These are phyloP conservation scores for Tribolium castaneum DNA, from an alignment of 1,140 invertebrate species.

Conservation along the genomic window DNA sequence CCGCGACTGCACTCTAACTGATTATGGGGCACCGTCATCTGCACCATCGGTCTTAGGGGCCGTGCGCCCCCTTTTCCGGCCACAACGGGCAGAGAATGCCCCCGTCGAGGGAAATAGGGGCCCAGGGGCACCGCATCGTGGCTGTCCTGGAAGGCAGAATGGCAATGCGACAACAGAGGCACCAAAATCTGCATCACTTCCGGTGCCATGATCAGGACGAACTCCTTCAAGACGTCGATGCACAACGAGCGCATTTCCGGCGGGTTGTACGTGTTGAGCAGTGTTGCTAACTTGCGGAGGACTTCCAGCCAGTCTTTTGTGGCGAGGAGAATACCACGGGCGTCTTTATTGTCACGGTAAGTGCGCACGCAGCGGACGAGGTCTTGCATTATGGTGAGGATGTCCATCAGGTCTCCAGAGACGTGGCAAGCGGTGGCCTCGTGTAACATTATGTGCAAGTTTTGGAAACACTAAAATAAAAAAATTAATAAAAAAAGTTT, in stretches of 20 bases:
- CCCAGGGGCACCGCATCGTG: conserved; percentile 77
- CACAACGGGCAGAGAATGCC: conserved; percentile 65
- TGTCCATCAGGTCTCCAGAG: conserved; percentile 83
- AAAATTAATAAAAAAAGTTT: no score
- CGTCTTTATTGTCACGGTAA: conserved; percentile 74
- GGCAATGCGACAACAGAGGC: conserved; percentile 86
- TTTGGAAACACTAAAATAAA: conserved; percentile 83
- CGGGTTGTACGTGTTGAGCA: conserved; percentile 92
- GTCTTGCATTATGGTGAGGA: conserved; percentile 81
- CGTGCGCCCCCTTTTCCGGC: conserved; percentile 71
- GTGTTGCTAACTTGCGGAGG: conserved; percentile 83
- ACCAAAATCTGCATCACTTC: conserved; percentile 86
- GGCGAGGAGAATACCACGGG: conserved; percentile 71
- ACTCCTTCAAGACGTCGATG: conserved; percentile 86
- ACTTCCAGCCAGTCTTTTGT: conserved; percentile 90
- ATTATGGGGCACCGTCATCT: conserved; percentile 86
- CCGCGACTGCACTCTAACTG: conserved; percentile 80
- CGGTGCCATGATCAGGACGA: conserved; percentile 83
- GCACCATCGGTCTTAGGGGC: conserved; percentile 84
- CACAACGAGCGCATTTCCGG: conserved; percentile 83
- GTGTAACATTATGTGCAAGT: conserved; percentile 92
- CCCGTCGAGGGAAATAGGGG: conserved; percentile 78
- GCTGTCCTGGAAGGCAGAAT: conserved; percentile 82
- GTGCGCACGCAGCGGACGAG: conserved; percentile 77
- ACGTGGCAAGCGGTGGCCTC: conserved; percentile 91